Conservation (phyloP, 2,888 invertebrate species). For the Morinoia aosen region DNA sequence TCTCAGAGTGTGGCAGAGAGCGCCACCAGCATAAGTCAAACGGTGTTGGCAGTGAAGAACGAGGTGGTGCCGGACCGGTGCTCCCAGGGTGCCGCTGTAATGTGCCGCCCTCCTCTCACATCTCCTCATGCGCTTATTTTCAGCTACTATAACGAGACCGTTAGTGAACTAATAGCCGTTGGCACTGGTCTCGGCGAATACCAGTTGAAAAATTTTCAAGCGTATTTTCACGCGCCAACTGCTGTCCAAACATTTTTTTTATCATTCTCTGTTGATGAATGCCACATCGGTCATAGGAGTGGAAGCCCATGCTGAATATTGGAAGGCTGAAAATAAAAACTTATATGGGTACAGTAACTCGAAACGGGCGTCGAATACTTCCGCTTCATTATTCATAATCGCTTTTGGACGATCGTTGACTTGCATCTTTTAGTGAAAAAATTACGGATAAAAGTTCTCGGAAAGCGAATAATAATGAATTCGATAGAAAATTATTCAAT, state of each 20-base stretch:
- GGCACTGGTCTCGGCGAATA: not conserved
- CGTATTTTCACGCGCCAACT: not conserved
- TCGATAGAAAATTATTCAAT: too few relatives aligned
- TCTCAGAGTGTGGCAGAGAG: not conserved
- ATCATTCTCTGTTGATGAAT: not conserved
- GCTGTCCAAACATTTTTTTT: not conserved
- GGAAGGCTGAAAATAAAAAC: too few relatives aligned
- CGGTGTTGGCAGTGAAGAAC: not conserved
- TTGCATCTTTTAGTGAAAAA: too few relatives aligned
- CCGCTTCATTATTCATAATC: too few relatives aligned
- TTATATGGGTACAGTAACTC: too few relatives aligned
- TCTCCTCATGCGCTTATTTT: not conserved
- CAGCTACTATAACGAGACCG: not conserved
- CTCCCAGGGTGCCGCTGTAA: not conserved
- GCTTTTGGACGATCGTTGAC: too few relatives aligned
- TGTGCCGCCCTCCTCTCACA: not conserved
- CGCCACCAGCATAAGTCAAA: not conserved
- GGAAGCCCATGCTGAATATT: not conserved
- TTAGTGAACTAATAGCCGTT: not conserved
- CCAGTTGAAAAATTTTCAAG: not conserved
- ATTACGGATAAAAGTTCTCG: too few relatives aligned
- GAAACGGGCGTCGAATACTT: too few relatives aligned
- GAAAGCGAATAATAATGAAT: too few relatives aligned
- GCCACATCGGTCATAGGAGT: not conserved
- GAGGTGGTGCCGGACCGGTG: not conserved